Percentiles rank a stretch among this genome's conserved stretches.
Conservation (phyloP, 2,888 invertebrate species). For the Parnassius apollo region DNA sequence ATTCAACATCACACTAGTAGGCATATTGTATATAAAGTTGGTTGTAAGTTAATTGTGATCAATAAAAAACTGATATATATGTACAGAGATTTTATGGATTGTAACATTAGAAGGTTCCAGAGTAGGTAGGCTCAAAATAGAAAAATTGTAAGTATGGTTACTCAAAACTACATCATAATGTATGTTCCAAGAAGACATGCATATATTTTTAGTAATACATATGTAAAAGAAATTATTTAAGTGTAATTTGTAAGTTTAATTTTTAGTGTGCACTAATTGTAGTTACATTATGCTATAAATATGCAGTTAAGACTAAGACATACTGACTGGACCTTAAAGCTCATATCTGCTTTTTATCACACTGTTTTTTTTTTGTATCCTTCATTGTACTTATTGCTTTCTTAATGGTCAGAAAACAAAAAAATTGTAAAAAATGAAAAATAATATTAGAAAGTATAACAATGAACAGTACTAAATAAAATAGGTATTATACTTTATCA, state of each 20-base stretch:
- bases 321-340: constrained; percentile 18
- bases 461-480: constrained; percentile 15
- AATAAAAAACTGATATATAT: constrained; percentile 46
- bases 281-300: constrained; percentile 47
- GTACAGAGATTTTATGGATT: constrained; percentile 51
- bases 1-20: constrained; percentile 15
- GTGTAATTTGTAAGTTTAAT: constrained; percentile 73
- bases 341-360: constrained; percentile 13
- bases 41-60: constrained; percentile 33
- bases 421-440: background rate
- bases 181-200: constrained; percentile 44
- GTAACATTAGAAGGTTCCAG: constrained; percentile 41
- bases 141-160: constrained; percentile 33
- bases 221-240: constrained; percentile 71
- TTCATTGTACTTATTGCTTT: too few species aligned
- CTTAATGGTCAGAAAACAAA: too few species aligned
- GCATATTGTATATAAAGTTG: constrained; percentile 24
- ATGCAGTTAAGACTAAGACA: constrained; percentile 22
- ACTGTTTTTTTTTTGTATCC: background rate
- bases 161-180: constrained; percentile 37
- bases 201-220: constrained; percentile 47
- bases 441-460: constrained; percentile 7
- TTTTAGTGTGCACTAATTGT: constrained; percentile 64
- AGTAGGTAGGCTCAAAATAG: constrained; percentile 56
- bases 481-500: background rate